Percentiles rank a stretch among this genome's conserved stretches.
Evolutionary conservation across 2,113 vertebrate species (phyloP).

Genomic region (Chinchilla lanigera): DNA sequence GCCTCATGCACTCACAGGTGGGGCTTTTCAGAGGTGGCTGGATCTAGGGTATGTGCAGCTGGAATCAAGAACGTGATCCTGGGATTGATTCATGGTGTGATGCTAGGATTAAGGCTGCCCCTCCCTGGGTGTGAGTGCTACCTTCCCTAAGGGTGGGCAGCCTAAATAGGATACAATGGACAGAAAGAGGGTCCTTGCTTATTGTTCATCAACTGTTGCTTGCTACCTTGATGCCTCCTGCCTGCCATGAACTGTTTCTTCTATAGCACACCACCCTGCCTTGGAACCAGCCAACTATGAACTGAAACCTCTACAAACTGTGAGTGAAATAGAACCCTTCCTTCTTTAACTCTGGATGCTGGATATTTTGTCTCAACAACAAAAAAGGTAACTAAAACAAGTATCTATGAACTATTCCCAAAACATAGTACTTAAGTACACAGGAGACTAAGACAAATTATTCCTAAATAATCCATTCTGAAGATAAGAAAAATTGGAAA

Average conservation of each 20-base stretch:
- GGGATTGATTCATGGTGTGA: neutral
- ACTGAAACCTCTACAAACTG: neutral
- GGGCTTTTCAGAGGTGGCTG: neutral
- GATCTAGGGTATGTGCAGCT: neutral
- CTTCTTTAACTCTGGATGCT: neutral
- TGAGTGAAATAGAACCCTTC: neutral
- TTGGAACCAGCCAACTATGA: neutral
- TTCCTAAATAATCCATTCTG: slow-evolving; percentile 41
- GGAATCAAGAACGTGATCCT: neutral
- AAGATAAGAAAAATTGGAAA: slow-evolving; percentile 31
- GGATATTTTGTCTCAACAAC: neutral
- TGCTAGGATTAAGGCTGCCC: neutral
- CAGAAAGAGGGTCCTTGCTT: neutral
- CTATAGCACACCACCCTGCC: neutral
- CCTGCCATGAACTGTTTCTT: neutral
- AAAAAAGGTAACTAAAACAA: neutral
- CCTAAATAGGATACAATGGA: neutral
- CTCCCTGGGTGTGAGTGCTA: too few species aligned
- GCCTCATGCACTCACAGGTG: neutral
- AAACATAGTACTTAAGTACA: neutral
- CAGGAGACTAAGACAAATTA: slow-evolving; percentile 7
- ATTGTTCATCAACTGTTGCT: neutral
- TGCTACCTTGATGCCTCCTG: neutral
- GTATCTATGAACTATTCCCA: neutral
- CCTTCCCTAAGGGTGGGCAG: neutral